A percentile compares a stretch with the other conserved stretches of the same genome.
These are phyloP conservation scores for Takifugu rubripes DNA, from an alignment of 2,797 vertebrate species.

Conservation along the genomic window DNA sequence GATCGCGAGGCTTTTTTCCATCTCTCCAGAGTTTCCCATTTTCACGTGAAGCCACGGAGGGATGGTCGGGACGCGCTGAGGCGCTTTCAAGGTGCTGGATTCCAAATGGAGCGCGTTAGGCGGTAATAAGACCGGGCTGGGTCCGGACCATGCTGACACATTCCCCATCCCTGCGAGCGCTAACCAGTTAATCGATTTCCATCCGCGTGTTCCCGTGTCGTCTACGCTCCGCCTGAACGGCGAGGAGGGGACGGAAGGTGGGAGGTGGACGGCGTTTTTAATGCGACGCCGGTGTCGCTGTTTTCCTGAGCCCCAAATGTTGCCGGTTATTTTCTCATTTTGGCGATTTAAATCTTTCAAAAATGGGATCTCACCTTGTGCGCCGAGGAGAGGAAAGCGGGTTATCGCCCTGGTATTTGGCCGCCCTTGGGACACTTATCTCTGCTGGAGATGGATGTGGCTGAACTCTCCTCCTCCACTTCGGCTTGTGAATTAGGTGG, in stretches of 20 bases:
- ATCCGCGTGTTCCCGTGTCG: conserved; percentile 43
- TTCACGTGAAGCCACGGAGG: conserved; percentile 56
- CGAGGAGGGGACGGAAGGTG: conserved; percentile 11
- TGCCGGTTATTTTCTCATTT: background rate
- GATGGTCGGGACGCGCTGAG: conserved; percentile 35
- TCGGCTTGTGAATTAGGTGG: conserved; percentile 13
- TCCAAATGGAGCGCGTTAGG: conserved; percentile 51
- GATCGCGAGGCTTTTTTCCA: conserved; percentile 25
- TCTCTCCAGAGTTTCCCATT: conserved; percentile 9
- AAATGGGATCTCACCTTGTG: background rate
- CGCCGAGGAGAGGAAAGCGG: background rate
- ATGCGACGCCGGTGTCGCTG: no score
- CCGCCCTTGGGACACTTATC: background rate
- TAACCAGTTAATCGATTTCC: conserved; percentile 66
- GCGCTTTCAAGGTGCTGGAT: conserved; percentile 27
- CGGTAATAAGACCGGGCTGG: conserved; percentile 56
- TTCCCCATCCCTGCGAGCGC: conserved; percentile 52
- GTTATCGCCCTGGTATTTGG: background rate
- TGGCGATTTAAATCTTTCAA: background rate
- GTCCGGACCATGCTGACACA: conserved; percentile 55
- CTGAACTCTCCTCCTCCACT: conserved; percentile 12
- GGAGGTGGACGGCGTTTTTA: background rate
- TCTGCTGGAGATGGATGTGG: conserved; percentile 1
- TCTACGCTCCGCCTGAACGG: conserved; percentile 19
- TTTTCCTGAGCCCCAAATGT: background rate